Base-by-base conservation (phyloP, 2,113 vertebrate species). In the Sebastes fasciatus region DNA sequence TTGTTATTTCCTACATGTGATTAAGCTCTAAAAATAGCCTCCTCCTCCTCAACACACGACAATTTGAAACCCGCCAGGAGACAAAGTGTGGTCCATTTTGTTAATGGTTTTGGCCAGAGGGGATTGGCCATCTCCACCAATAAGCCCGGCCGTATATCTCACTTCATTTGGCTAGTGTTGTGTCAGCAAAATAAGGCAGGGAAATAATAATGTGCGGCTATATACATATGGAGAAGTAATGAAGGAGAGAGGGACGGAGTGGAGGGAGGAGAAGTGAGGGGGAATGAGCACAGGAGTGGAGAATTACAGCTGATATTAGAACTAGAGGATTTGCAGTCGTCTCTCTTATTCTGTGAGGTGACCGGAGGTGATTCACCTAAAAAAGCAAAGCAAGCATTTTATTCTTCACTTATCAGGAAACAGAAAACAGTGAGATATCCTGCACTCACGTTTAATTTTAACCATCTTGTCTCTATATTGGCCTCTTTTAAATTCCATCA, bases 221-320 rank as follows among this genome's bases (percentile, higher is more conserved):
- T 94, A 91, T 95, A 94, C 94, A 95, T 94, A 95, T 87, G 91
- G 92, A 93, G 88, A 89, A 92, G 91, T 94, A 93, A 94, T 92
- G 94, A 94, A 94, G 90, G 87, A 86, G 86, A 87, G 86, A 89
- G 88, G 71, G 85, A 72, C 21, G 70, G 67, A 67, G 75, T 16
- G 73, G 72, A 80, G 65, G 61, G 63, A 73, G 62, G 76, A 74
- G 80, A 64, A 64, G 75, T 5, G 64, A 58, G 48, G 57, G 34
- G 75, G 69, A 83, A 75, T 42, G 42, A 67, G 73, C 9, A 2
- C 8, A 74, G 77, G 66, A 80, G 67, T 40, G 62, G 74, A 71
- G 82, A 88, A 82, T 86, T 88, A 84, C 65, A 82, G 77, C 78
- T 74, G 55, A 85, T 86, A 81, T 78, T 69, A 85, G 60, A 80